Base-by-base conservation (phyloP, 2,113 vertebrate genomes). In the Paedocypris sp. region DNA sequence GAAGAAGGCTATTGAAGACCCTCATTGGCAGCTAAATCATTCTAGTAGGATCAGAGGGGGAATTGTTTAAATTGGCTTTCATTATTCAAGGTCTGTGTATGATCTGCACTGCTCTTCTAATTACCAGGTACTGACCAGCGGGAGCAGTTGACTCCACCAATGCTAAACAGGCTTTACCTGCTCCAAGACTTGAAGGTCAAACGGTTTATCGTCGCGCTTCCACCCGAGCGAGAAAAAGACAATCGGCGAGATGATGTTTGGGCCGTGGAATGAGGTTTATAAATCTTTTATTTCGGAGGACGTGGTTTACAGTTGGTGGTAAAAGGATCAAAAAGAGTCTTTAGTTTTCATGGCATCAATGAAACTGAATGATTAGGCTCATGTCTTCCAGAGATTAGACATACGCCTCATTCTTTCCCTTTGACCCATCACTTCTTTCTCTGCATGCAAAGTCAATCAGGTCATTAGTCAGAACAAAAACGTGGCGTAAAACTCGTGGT, bases 111-210 rank as follows among this genome's bases (percentile, higher is more conserved):
- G 46, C 16, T 38, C 13, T 31, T 47, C 63, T 67, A 66, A 67
- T 67, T 62, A 67, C 49, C 32, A 47, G 36, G 29, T 26, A 61
- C 52, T 65, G 69, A 67, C 64, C 69, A 59, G 38, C 47, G 63
- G 68, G 68, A 70, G 43, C 46, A 42, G 20, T 49, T 62, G 59
- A 66, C 60, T 62, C 63, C 66, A 63, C 45, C 42, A 19, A 41
- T 60, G 19, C 58, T 66, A 66, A 70, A 56, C 49, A 51, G 64
- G 51, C n/a, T 62, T 52, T 58, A 60, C 63, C 57, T 62, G 68
- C 50, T 29, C 57, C 28, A 45, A 4, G 29, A 50, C 29, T 29
- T 59, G 64, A 67, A 67, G 64, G 69, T 67, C 64, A 62, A 58
- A 36, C 38, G 22, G 45, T 60, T 31, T 35, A 57, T 45, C 9